Base-by-base conservation (phyloP, 1,140 invertebrate genomes). In the Apis dorsata region DNA sequence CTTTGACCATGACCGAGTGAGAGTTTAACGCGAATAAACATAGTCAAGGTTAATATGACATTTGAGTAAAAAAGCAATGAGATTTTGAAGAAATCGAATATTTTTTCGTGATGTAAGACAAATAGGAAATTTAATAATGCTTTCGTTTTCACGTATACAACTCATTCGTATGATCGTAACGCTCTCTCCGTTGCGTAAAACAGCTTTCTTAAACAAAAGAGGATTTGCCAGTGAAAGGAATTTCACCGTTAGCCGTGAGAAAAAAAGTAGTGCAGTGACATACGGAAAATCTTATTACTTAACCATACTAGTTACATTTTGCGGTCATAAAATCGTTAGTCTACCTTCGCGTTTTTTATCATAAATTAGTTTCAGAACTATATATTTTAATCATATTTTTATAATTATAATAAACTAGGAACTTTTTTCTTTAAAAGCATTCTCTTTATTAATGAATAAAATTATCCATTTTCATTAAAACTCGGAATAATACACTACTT, bases 1-100 rank as follows among this genome's bases (percentile, higher is more conserved):
- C 63, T 60, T 59, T 80, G 86, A 73, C 90, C 90, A 81, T 91
- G 90, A 89, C 89, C 90, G 83, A 88, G 81, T 85, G 69, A 75
- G 76, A 80, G 85, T 86, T 88, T 86, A 81, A 73, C 69, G 15
- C 65, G 81, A 78, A 88, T 85, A 91, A 90, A 90, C 86, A 87
- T 80, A 88, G 83, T 75, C 89, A 90, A 90, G 89, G 89, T 59
- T 85, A 73, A 83, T 63, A 17, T 59, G 72, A 70, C 65, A 77
- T 81, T 74, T 76, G 51, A 57, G 82, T 53, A 59, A 86, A 88
- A 44, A 73, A 59, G 53, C 8, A 34, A n/a, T 11, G 17, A 21
- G 4, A 73, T 81, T 51, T n/a, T 62, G 15, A 44, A 65, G 15
- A 44, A 65, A 72, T 9, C 28, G 21, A 0, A 19, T 15, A 13